These are phyloP conservation scores for Neostethus bicornis DNA, from an alignment of 2,797 vertebrate species.

Conservation along the genomic window DNA sequence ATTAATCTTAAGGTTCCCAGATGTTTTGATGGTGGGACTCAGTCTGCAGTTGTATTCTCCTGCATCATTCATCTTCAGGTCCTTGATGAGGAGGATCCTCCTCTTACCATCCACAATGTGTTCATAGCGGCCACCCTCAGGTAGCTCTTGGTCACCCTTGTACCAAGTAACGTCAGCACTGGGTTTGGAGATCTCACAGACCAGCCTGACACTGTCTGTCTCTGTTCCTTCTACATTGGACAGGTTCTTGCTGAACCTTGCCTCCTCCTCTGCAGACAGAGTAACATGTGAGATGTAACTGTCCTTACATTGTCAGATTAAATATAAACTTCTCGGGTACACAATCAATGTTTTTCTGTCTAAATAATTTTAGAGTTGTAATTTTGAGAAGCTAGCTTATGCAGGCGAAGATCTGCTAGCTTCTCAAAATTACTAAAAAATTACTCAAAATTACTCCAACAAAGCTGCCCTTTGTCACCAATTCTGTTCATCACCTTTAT, in stretches of 20 bases:
- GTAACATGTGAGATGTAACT: background rate
- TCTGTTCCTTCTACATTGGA: conserved; percentile 91
- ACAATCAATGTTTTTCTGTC: too few species aligned
- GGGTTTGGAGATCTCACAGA: conserved; percentile 96
- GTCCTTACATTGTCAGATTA: background rate
- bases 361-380: too few species aligned
- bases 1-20: conserved; percentile 88
- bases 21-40: conserved; percentile 82
- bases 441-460: too few species aligned
- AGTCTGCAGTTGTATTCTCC: conserved; percentile 92
- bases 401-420: too few species aligned
- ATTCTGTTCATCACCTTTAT: too few species aligned
- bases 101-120: conserved; percentile 89
- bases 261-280: conserved; percentile 88
- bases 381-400: too few species aligned
- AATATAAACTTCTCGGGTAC: too few species aligned
- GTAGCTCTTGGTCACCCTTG: conserved; percentile 90
- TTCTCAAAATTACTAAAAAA: too few species aligned
- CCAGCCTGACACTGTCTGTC: conserved; percentile 91
- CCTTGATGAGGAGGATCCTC: conserved; percentile 90
- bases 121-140: conserved; percentile 92
- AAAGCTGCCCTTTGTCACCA: too few species aligned
- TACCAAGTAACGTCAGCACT: conserved; percentile 91
- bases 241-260: conserved; percentile 94
- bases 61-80: conserved; percentile 85